Evolutionary conservation across 2,113 vertebrate genomes (phyloP), one percentile per base, ranked within the genome.

Genomic region (Centrocercus urophasianus): DNA sequence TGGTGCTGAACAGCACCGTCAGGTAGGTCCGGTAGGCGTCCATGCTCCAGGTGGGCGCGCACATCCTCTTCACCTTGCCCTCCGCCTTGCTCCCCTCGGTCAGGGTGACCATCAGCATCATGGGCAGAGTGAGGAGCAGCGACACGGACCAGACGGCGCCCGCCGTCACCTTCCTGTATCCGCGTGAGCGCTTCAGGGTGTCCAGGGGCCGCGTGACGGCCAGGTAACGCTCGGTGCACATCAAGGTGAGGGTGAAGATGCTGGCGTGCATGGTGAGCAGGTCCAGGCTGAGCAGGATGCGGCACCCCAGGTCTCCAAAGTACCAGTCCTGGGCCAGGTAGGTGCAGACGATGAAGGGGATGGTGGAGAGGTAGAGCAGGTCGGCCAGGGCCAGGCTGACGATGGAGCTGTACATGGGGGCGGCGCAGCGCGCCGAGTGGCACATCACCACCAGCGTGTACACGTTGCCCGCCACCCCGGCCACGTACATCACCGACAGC

Each of bases 201-300:
- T 98, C 98, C 97, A 99, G 96, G 14, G 99, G 99, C 90, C 98
- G 98, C 76, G 98, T 98, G 87, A 99, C 98, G n/a, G 98, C 98
- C 97, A 98, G 95, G 96, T 99, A 99, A 89, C 99, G 98, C 97
- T 99, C 98, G 69, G 98, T 98, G 97, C 99, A 99, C 98, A 99
- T 99, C 30, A 99, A 98, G 1, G 98, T 99, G n/a, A 99, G 98
- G 6, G 98, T 99, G 96, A 99, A 99, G 95, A 99, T 99, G 98
- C 98, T 99, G 88, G 98, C 98, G 92, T 99, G 99, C 99, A 99
- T 99, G 97, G 98, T 99, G 88, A 99, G 98, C 30, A 99, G 98
- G 97, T 99, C 99, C 93, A 99, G 97, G 97, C 98, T 99, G 70
- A 99, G 98, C 83, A 99, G 97, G 52, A 99, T 96, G 95, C 98